Conservation (phyloP, 2,113 vertebrate genomes). For the Marmota flaviventris region DNA sequence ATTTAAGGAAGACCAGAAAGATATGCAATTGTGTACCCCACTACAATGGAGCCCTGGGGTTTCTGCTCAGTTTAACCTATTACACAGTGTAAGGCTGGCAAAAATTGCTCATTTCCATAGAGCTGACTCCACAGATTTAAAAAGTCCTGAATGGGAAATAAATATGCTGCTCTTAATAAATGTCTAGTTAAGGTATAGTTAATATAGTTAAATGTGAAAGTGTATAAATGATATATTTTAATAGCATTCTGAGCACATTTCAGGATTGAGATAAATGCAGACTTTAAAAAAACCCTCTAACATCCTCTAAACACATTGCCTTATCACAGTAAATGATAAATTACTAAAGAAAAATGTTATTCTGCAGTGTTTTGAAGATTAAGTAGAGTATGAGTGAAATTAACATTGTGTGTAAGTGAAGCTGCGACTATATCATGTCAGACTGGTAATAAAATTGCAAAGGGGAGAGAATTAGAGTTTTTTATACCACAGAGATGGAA, state of each 20-base stretch:
- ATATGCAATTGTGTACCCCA: conserved; percentile 72
- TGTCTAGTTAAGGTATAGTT: conserved; percentile 86
- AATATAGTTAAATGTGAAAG: conserved; percentile 87
- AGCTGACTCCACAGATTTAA: conserved; percentile 88
- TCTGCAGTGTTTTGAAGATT: conserved; percentile 80
- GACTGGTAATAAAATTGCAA: conserved; percentile 78
- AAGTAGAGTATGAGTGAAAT: conserved; percentile 80
- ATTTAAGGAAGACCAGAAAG: conserved; percentile 32
- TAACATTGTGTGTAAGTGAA: conserved; percentile 80
- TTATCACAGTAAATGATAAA: conserved; percentile 78
- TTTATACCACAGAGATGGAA: conserved; percentile 76
- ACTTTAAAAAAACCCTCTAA: conserved; percentile 75
- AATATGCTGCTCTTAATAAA: conserved; percentile 89
- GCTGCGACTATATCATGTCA: conserved; percentile 80
- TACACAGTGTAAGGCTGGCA: conserved; percentile 85
- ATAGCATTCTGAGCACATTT: conserved; percentile 84
- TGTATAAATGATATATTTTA: conserved; percentile 86
- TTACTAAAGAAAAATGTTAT: conserved; percentile 74
- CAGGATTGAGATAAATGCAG: conserved; percentile 83
- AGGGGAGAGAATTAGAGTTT: conserved; percentile 81
- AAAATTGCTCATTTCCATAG: conserved; percentile 89
- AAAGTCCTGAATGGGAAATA: conserved; percentile 88
- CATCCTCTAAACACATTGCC: conserved; percentile 75
- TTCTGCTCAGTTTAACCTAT: conserved; percentile 89
- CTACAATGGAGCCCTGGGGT: conserved; percentile 81